phyloP scores from a whole-genome alignment of 2,797 vertebrate genomes.

The Megaceryle alcyon region DNA sequence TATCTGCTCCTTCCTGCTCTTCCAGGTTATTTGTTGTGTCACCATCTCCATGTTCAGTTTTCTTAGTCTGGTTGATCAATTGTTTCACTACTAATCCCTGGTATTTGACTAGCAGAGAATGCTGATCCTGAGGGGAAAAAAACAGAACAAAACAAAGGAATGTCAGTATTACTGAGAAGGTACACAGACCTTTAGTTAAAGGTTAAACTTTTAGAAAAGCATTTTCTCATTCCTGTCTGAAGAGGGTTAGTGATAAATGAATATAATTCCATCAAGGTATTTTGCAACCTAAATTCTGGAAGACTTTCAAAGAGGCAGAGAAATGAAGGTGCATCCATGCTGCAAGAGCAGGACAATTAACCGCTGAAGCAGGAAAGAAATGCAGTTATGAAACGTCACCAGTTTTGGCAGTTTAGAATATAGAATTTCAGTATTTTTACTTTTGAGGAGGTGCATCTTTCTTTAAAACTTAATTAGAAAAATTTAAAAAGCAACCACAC shows the following conservation, averaged over 20 bases:
- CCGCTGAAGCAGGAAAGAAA: not conserved
- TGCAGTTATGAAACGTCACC: not conserved
- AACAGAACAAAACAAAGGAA: not conserved
- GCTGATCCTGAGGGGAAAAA: constrained; percentile 85
- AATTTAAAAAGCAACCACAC: not conserved
- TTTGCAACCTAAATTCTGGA: not conserved
- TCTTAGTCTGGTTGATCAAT: constrained; percentile 85
- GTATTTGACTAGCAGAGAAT: constrained; percentile 87
- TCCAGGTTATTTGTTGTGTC: constrained; percentile 63
- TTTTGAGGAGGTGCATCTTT: not conserved
- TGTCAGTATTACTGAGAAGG: not conserved
- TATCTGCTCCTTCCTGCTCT: constrained; percentile 73
- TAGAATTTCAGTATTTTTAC: not conserved
- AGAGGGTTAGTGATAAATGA: not conserved
- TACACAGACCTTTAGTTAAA: not conserved
- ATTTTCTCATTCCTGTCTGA: not conserved
- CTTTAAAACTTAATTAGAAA: not conserved
- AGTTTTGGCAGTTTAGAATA: not conserved
- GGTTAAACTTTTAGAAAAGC: not conserved
- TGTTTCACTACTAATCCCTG: constrained; percentile 94
- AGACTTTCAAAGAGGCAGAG: not conserved
- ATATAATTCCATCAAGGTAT: not conserved
- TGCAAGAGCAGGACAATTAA: not conserved
- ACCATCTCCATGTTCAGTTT: constrained; percentile 75
- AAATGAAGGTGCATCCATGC: not conserved